Conservation (phyloP, 2,888 invertebrate genomes). For the Sycophila texana region DNA sequence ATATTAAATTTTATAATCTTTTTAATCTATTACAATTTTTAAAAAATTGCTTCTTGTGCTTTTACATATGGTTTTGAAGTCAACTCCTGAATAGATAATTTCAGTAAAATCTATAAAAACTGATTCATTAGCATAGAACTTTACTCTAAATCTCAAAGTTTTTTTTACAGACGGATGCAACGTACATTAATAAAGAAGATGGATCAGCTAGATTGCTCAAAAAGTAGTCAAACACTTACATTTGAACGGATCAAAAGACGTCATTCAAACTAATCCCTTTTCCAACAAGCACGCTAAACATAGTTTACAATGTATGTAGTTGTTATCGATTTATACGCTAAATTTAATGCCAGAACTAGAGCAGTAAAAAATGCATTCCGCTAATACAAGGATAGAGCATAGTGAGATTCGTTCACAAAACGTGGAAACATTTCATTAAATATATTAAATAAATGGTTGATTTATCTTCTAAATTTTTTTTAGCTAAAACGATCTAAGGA, state of each 20-base stretch:
- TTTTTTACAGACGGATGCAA: too few species aligned
- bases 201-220: background rate
- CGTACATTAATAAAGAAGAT: background rate
- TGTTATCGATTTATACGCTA: slow-evolving; percentile 37
- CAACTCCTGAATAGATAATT: background rate
- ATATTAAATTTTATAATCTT: background rate
- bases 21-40: background rate
- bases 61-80: background rate
- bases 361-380: slow-evolving; percentile 2
- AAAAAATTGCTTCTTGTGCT: background rate
- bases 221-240: slow-evolving; percentile 36
- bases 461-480: too few species aligned
- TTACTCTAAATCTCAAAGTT: too few species aligned
- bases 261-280: slow-evolving; percentile 19
- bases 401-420: slow-evolving; percentile 28
- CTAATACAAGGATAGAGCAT: slow-evolving; percentile 9
- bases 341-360: slow-evolving; percentile 18
- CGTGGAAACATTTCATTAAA: background rate
- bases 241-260: slow-evolving; percentile 27
- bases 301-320: slow-evolving; percentile 26
- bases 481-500: slow-evolving; percentile 17
- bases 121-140: too few species aligned
- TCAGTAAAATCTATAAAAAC: too few species aligned
- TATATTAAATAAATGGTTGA: background rate
- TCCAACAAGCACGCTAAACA: slow-evolving; percentile 41